Evolutionary conservation across 2,113 vertebrate genomes (phyloP).

Genomic region (Pterocles burchelli): DNA sequence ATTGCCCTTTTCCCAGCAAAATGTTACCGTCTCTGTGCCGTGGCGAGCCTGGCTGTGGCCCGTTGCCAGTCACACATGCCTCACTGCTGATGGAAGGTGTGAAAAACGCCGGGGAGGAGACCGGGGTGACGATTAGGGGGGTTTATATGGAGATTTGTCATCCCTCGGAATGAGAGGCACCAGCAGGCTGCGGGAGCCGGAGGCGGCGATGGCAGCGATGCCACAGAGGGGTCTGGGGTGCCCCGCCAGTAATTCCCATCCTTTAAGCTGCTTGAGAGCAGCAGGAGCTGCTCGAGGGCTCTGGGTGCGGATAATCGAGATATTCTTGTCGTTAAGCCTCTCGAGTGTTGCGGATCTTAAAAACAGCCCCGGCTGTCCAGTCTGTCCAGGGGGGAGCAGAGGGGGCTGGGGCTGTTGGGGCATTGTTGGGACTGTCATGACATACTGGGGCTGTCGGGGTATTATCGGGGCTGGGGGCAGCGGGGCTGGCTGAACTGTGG

Average conservation of each 20-base stretch:
- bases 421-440: neutral
- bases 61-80: neutral
- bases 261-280: conserved; percentile 5
- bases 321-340: conserved; percentile 48
- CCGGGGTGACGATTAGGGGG: neutral
- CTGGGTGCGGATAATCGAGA: neutral
- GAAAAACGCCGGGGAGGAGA: neutral
- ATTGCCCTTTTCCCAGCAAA: conserved; percentile 63
- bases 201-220: neutral
- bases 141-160: neutral
- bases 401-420: neutral
- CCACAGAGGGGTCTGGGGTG: neutral
- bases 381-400: accelerated
- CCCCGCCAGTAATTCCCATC: neutral
- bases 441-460: neutral
- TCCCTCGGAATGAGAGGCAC: neutral
- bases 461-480: neutral
- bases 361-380: neutral
- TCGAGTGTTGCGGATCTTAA: conserved; percentile 9
- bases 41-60: neutral
- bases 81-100: conserved; percentile 24
- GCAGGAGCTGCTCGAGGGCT: neutral
- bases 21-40: neutral
- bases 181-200: accelerated
- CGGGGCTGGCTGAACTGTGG: neutral